Evolutionary conservation across 2,888 invertebrate genomes (phyloP).

Genomic region (Globia sparganii): DNA sequence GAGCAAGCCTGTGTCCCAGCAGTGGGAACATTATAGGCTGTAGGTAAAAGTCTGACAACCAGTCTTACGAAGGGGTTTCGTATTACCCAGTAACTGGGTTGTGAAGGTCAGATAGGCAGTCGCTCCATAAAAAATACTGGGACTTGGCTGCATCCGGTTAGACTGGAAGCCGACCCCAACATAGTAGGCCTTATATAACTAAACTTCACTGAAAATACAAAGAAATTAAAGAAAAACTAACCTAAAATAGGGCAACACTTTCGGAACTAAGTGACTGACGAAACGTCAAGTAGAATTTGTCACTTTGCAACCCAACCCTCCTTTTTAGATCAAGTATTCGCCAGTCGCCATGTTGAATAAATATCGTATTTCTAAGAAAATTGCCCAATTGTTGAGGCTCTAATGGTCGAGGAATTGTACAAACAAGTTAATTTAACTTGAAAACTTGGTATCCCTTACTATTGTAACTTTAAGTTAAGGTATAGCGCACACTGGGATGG

Average conservation of each 20-base stretch:
- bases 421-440: slow-evolving; percentile 69
- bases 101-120: too few species aligned
- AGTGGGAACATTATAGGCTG: too few species aligned
- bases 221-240: neutral
- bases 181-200: too few species aligned
- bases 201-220: neutral
- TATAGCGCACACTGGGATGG: neutral
- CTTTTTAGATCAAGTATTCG: slow-evolving; percentile 43
- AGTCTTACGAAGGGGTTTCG: too few species aligned
- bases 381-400: slow-evolving; percentile 53
- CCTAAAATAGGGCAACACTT: slow-evolving; percentile 33
- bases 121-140: too few species aligned
- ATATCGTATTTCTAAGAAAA: slow-evolving; percentile 55
- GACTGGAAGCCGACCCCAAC: too few species aligned
- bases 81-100: too few species aligned
- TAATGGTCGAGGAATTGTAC: slow-evolving; percentile 62
- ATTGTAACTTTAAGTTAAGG: slow-evolving; percentile 51
- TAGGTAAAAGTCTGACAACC: too few species aligned
- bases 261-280: slow-evolving; percentile 17
- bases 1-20: too few species aligned
- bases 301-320: slow-evolving; percentile 41
- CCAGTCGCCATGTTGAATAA: slow-evolving; percentile 23
- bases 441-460: slow-evolving; percentile 65
- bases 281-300: slow-evolving; percentile 39
- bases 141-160: too few species aligned